Conservation (phyloP, 2,113 vertebrate genomes). For the Tonatia bakeri region DNA sequence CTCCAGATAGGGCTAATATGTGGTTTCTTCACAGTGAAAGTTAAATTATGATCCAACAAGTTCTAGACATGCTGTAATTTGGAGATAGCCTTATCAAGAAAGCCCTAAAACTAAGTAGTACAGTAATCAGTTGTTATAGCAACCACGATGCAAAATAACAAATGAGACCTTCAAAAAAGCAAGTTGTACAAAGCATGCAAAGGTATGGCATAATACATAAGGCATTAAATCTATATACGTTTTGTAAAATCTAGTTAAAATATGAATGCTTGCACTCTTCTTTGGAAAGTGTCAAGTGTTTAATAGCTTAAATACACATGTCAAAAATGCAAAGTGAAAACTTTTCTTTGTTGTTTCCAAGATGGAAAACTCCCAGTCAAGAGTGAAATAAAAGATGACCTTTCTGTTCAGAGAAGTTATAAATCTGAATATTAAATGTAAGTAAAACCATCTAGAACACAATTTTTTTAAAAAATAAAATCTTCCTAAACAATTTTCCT, state of each 20-base stretch:
- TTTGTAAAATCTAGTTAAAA: neutral
- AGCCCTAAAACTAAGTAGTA: conserved; percentile 16
- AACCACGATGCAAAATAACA: conserved; percentile 11
- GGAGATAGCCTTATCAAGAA: conserved; percentile 9
- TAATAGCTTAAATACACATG: neutral
- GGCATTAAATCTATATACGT: neutral
- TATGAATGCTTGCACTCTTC: neutral
- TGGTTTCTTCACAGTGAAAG: conserved; percentile 38
- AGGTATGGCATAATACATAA: neutral
- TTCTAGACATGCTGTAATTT: conserved; percentile 54
- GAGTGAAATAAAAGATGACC: neutral
- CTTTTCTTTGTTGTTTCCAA: neutral
- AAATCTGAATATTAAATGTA: neutral
- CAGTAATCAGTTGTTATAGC: conserved; percentile 7
- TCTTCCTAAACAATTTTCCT: neutral
- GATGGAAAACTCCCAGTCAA: neutral
- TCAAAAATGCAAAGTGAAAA: neutral
- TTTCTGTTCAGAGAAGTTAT: neutral
- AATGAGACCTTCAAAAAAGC: conserved; percentile 15
- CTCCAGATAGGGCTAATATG: neutral
- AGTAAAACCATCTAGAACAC: neutral
- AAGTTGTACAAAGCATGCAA: conserved; percentile 18
- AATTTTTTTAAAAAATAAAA: neutral
- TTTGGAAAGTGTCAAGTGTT: neutral
- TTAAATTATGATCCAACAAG: conserved; percentile 49